These are phyloP conservation scores for Volucella inanis DNA, from an alignment of 2,888 invertebrate genomes.

Conservation along the genomic window DNA sequence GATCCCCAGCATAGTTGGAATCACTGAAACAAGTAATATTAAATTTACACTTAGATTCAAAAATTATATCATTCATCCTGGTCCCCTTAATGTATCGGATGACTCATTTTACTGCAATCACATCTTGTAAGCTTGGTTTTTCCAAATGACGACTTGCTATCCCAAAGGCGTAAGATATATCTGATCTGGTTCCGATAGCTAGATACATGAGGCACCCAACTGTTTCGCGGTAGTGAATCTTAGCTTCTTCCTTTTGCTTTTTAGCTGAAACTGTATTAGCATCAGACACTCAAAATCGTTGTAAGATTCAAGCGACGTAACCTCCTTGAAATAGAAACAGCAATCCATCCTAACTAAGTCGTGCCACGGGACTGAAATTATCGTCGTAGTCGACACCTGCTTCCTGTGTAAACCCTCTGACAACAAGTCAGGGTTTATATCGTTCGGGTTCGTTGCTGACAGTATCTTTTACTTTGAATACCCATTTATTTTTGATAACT, in stretches of 20 bases:
- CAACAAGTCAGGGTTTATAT: conserved; percentile 18
- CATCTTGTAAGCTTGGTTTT: too few relatives aligned
- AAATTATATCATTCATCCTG: conserved; percentile 22
- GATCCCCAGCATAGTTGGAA: conserved; percentile 64
- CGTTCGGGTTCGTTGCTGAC: conserved; percentile 17
- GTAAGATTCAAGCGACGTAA: not conserved
- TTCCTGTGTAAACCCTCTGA: conserved; percentile 7
- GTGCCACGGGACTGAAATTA: conserved; percentile 11
- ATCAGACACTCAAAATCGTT: conserved; percentile 1
- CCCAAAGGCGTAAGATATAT: conserved; percentile 55
- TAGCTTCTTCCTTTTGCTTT: too few relatives aligned
- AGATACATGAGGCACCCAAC: conserved; percentile 46
- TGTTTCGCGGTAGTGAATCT: conserved; percentile 2
- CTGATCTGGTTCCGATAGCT: conserved; percentile 45
- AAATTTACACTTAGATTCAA: conserved; percentile 21
- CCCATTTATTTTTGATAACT: conserved; percentile 18
- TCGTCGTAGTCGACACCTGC: conserved; percentile 3
- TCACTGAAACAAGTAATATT: conserved; percentile 49
- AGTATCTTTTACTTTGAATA: conserved; percentile 14
- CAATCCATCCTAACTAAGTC: conserved; percentile 9
- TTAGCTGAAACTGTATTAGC: not conserved
- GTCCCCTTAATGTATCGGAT: conserved; percentile 33
- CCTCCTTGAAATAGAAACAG: conserved; percentile 2
- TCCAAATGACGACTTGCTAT: not conserved
- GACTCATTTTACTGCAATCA: conserved; percentile 17